Evolutionary conservation across 2,797 vertebrate genomes (phyloP), one percentile per base, ranked within the genome.

Genomic region (Sebastes flavidus): DNA sequence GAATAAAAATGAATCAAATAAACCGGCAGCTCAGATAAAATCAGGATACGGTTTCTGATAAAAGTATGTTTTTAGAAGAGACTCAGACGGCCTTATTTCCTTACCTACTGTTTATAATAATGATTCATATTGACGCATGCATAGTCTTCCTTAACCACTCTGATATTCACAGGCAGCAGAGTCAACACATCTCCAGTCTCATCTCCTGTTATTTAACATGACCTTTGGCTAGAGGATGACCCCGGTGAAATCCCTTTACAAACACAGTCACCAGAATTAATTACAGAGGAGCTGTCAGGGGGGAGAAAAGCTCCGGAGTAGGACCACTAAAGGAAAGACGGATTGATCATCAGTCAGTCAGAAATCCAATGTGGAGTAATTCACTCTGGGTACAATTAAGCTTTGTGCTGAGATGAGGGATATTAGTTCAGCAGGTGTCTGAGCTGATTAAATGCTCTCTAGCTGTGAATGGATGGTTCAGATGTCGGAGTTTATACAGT

Each of bases 331-430:
- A 54, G 60, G 32, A 77, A 78, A 75, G 49, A 5, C 1, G 3
- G 11, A 91, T 76, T 78, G 65, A 87, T 89, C 78, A 73, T 27
- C 67, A 8, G 78, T 56, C 71, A 63, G 65, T 85, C 72, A 71
- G 79, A 82, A 30, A 83, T 63, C 75, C 71, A 78, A 36, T 73
- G 75, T 56, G 55, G 58, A 60, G 56, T 68, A 30, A 77, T 67
- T 83, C 80, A 65, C 68, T 68, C 38, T 55, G 52, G 75, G 62
- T 55, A 61, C 72, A 80, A 85, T 88, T 78, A 71, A 67, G 73
- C 68, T 27, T 63, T 78, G 73, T 75, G 78, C 75, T 81, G 77
- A 87, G 59, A 81, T n/a, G 54, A 68, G 52, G 59, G 55, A 52
- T 82, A 67, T 73, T 81, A 72, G 81, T 77, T 79, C 42, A 68